Conservation (phyloP, 2,113 vertebrate genomes). For the Apodemus speciosus region DNA sequence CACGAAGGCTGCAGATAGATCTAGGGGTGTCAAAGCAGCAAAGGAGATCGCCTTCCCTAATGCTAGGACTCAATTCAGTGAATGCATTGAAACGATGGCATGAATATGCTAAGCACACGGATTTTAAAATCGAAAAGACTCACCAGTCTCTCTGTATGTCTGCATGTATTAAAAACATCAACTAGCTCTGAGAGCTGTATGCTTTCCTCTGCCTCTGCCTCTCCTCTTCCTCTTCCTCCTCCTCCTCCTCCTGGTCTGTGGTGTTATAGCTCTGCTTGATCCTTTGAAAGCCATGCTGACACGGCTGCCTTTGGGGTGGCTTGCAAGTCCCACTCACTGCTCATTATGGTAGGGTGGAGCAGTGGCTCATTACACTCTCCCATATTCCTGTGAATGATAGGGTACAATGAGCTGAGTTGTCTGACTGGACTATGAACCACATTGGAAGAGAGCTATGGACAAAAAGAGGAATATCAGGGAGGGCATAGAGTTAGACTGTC, state of each 20-base stretch:
- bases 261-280: neutral
- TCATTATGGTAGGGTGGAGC: neutral
- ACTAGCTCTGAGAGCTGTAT: constrained; percentile 56
- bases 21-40: constrained; percentile 12
- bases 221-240: no score
- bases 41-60: constrained; percentile 51
- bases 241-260: neutral
- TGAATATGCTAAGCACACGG: constrained; percentile 79
- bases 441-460: neutral
- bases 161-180: constrained; percentile 77
- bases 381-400: neutral
- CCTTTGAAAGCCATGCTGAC: neutral
- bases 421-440: neutral
- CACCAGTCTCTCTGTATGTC: constrained; percentile 58
- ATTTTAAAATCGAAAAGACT: constrained; percentile 74
- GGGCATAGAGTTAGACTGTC: neutral
- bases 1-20: neutral
- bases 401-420: neutral
- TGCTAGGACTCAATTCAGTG: constrained; percentile 64
- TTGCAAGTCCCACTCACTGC: neutral
- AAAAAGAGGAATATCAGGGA: neutral
- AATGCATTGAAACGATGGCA: constrained; percentile 64
- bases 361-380: neutral
- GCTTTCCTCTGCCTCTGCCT: neutral
- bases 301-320: neutral